Percentiles rank a stretch among this genome's conserved stretches.
phyloP scores from a whole-genome alignment of 2,797 vertebrate genomes.

The Linurgus olivaceus region DNA sequence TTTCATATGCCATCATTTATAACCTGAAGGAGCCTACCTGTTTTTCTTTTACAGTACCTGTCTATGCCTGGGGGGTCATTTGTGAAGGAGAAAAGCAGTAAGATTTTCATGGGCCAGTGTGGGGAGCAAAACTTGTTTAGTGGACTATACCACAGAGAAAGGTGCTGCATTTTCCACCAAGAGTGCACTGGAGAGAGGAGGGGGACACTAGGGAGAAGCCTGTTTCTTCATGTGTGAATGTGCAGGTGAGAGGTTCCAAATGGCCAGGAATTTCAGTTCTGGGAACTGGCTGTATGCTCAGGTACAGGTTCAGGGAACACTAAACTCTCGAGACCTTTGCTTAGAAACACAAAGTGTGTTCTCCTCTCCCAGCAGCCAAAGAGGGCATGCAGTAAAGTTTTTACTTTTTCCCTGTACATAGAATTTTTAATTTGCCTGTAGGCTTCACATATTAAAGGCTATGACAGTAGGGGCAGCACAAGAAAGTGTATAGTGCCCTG shows the following conservation, averaged over 20 bases:
- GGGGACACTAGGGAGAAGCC: neutral
- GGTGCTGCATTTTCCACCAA: neutral
- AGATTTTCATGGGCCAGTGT: neutral
- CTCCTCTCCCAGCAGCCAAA: neutral
- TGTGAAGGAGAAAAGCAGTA: constrained; percentile 7
- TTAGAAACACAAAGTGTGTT: neutral
- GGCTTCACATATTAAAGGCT: neutral
- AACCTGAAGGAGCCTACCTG: neutral
- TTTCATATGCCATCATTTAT: constrained; percentile 40
- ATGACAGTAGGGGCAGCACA: accelerated
- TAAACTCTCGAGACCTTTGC: neutral
- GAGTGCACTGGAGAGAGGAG: neutral
- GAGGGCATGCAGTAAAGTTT: neutral
- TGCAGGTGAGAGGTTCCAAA: neutral
- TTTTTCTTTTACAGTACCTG: neutral
- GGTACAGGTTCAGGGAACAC: neutral
- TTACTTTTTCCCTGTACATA: neutral
- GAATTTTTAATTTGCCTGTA: neutral
- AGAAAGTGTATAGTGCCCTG: neutral
- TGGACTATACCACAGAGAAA: neutral
- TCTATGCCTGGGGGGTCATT: neutral
- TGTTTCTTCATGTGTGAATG: neutral
- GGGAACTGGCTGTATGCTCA: neutral
- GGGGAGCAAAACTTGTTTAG: neutral
- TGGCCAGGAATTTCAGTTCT: neutral